Evolutionary conservation across 1,140 invertebrate species (phyloP).

Genomic region (Papilio helenus): DNA sequence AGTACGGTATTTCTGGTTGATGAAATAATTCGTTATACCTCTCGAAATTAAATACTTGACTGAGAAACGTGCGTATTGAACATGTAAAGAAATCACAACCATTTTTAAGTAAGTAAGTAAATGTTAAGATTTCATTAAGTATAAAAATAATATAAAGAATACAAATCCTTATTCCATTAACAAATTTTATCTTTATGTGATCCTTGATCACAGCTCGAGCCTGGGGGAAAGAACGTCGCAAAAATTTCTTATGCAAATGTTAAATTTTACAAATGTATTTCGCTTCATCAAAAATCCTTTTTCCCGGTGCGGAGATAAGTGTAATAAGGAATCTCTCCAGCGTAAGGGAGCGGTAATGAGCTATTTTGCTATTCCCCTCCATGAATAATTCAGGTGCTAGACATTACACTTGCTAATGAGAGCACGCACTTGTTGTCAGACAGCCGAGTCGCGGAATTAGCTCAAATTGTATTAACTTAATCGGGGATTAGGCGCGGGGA

Average conservation of each 20-base stretch:
- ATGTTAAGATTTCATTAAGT: no score
- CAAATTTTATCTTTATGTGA: conserved; percentile 10
- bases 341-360: conserved; percentile 33
- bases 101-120: no score
- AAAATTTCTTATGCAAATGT: conserved; percentile 36
- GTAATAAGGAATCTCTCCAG: conserved; percentile 31
- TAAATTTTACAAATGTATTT: conserved; percentile 38
- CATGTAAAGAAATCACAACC: no score
- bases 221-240: neutral
- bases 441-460: neutral
- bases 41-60: neutral
- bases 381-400: conserved; percentile 37
- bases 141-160: neutral
- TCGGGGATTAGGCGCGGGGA: neutral
- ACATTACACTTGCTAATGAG: conserved; percentile 36
- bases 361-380: conserved; percentile 39
- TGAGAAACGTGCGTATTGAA: neutral
- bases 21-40: neutral
- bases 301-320: conserved; percentile 10
- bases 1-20: conserved; percentile 58
- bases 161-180: conserved; percentile 6
- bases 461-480: conserved; percentile 25
- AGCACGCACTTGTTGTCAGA: conserved; percentile 32
- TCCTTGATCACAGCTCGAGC: neutral
- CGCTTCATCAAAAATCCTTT: conserved; percentile 39